Percentiles rank a stretch among this genome's conserved stretches.
These are phyloP conservation scores for Atrichornis clamosus DNA, from an alignment of 2,113 vertebrate species.

Conservation along the genomic window DNA sequence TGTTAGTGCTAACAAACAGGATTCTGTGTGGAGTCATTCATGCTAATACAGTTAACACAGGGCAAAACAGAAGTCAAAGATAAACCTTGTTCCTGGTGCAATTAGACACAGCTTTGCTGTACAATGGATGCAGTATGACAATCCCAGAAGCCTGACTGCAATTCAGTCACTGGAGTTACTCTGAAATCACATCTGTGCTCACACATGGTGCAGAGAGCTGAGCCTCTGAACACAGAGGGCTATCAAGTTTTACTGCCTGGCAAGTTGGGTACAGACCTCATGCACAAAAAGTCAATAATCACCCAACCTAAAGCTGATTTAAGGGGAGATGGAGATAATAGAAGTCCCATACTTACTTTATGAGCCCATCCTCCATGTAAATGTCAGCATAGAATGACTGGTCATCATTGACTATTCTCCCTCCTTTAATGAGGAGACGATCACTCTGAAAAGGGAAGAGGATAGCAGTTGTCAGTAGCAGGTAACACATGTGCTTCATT, in stretches of 20 bases:
- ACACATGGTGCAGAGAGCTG: not conserved
- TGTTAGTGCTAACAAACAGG: not conserved
- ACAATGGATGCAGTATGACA: not conserved
- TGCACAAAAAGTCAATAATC: not conserved
- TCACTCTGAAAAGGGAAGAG: conserved; percentile 82
- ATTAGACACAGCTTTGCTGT: not conserved
- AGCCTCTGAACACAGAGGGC: not conserved
- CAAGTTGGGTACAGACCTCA: not conserved
- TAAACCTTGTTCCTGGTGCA: not conserved
- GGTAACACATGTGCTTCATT: not conserved
- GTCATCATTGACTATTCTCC: conserved; percentile 96
- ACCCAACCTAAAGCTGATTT: not conserved
- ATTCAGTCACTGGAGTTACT: not conserved
- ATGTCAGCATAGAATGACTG: conserved; percentile 96
- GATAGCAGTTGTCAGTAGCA: not conserved
- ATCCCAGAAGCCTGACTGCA: not conserved
- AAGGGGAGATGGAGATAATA: not conserved
- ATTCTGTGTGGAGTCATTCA: not conserved
- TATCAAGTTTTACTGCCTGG: not conserved
- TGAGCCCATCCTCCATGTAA: conserved; percentile 97
- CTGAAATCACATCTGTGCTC: not conserved
- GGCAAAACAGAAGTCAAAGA: not conserved
- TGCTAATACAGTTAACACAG: not conserved
- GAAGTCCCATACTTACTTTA: conserved; percentile 83
- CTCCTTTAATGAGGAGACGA: conserved; percentile 95